Base-by-base conservation (phyloP, 2,888 invertebrate genomes). In the Tridacna crocea region DNA sequence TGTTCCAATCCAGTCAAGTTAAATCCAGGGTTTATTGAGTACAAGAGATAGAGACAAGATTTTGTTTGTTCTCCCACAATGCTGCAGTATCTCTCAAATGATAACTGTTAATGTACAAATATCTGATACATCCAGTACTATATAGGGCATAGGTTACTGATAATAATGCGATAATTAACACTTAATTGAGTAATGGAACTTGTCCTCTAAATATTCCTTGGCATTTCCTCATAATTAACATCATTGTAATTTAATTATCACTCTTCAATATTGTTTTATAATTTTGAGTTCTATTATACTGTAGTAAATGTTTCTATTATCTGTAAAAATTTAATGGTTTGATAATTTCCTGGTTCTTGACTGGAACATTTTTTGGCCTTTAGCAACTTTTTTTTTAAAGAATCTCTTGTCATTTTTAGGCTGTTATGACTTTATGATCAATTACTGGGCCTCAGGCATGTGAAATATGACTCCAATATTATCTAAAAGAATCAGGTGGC, bases 181-280 rank as follows among this genome's bases (percentile, higher is more conserved):
- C 12, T 47, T 68, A 68, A 68, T 68, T 68, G 68, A 46, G 48
- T 22, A 47, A 26, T 70, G 70, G 70, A 70, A 70, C 70, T 51
- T 51, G 48, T 70, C 70, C 51, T 51, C 66, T 46, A 46, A 61
- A 22, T 66, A 17, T 63, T 26, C 27, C 24, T 27, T 63, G 63
- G 27, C 63, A 63, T 63, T 63, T 63, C 63, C 63, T 63, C 10
- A 26, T 27, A 6, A 63, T 63, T 63, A 63, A 22, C 60, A 60
- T 60, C 15, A 60, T 60, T 60, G 10, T 19, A 55, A 55, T 55
- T 17, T 55, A n/a, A 55, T 55, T 55, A 36, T 36, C 36, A 36
- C 3, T 36, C 36, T 36, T 36, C 36, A 36, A 36, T n/a, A n/a
- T 36, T 36, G 36, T 36, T 36, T 36, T 36, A 36, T 36, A 36